Percentiles rank a stretch among this genome's conserved stretches.
Conservation (phyloP, 1,140 invertebrate species). For the Aplysia californica region DNA sequence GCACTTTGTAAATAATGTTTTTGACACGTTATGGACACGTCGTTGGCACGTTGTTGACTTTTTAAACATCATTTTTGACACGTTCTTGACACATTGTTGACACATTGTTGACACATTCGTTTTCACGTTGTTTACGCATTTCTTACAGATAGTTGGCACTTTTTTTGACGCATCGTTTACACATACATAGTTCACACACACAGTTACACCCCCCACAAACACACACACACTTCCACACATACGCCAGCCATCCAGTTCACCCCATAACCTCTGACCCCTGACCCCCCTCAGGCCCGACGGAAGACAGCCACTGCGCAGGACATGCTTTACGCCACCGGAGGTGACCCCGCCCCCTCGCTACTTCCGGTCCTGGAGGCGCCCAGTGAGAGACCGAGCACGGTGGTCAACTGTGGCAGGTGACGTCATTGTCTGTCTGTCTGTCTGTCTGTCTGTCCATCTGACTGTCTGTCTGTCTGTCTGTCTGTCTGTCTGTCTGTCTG, state of each 20-base stretch:
- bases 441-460: no score
- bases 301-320: conserved; percentile 77
- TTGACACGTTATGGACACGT: no score
- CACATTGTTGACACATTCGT: background rate
- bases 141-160: background rate
- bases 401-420: background rate
- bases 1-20: no score
- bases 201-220: background rate
- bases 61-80: background rate
- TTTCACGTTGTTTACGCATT: background rate
- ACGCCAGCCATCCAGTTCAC: background rate
- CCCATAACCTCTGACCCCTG: background rate
- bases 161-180: background rate
- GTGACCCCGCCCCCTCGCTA: conserved; percentile 13
- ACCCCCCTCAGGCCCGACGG: conserved; percentile 71
- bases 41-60: background rate
- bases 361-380: conserved; percentile 45
- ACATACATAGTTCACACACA: background rate
- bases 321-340: conserved; percentile 73
- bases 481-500: conserved; percentile 35
- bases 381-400: conserved; percentile 43
- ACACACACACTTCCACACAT: background rate
- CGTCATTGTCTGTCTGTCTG: conserved; percentile 36
- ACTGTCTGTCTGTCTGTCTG: conserved; percentile 35
- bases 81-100: background rate